A percentile compares a stretch with the other conserved stretches of the same genome.
Evolutionary conservation across 2,797 vertebrate genomes (phyloP).

Genomic region (Prionace glauca): DNA sequence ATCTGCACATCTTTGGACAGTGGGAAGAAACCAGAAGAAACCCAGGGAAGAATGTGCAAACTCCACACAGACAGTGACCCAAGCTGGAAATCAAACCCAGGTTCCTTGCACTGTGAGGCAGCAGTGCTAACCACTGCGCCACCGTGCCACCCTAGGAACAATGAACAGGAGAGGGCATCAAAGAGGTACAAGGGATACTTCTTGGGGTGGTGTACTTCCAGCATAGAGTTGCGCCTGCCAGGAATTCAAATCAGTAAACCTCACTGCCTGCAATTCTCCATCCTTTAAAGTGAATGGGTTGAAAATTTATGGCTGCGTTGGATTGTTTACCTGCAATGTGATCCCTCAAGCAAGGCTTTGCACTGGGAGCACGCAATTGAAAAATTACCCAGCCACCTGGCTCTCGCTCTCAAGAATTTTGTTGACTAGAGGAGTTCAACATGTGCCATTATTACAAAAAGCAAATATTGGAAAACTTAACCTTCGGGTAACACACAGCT

Average conservation of each 20-base stretch:
- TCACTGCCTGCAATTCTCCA: not conserved
- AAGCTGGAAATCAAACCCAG: too few relatives aligned
- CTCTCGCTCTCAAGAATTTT: not conserved
- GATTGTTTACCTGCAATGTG: not conserved
- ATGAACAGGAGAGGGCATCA: not conserved
- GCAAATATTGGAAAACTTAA: not conserved
- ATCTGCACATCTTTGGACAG: too few relatives aligned
- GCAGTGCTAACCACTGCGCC: too few relatives aligned
- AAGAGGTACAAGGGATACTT: not conserved
- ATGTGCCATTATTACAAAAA: not conserved
- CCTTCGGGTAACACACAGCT: not conserved
- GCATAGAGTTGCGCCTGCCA: not conserved
- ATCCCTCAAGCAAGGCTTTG: not conserved
- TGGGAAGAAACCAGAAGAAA: too few relatives aligned
- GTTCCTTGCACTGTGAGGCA: too few relatives aligned
- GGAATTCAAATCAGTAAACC: not conserved
- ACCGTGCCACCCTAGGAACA: not conserved
- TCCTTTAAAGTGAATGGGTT: not conserved
- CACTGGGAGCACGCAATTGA: not conserved
- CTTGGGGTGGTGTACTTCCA: not conserved
- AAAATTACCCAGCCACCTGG: not conserved
- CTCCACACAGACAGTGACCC: too few relatives aligned
- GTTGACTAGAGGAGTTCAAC: not conserved
- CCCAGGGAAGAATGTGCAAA: too few relatives aligned
- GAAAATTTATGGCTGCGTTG: not conserved